phyloP scores from a whole-genome alignment of 64 coral and sea anemone genomes.

The Orbicella faveolata region DNA sequence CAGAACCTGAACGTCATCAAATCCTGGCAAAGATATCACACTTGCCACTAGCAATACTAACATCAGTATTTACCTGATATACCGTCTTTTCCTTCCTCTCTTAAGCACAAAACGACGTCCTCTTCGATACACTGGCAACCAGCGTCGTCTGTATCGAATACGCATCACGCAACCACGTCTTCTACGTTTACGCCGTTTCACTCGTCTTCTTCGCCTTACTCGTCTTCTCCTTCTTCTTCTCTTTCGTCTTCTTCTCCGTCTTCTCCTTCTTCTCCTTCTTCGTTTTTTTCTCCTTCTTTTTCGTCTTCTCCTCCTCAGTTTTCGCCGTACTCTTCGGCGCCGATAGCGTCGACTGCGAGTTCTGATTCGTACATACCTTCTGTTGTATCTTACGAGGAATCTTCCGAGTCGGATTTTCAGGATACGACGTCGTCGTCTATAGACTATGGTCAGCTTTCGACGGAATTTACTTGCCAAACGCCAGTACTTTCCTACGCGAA shows the following conservation, averaged over 20 bases:
- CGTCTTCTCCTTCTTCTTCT: background rate
- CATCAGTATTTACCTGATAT: background rate
- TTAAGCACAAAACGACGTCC: background rate
- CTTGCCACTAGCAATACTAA: background rate
- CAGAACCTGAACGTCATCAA: no score
- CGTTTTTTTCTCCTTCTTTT: background rate
- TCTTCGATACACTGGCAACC: background rate
- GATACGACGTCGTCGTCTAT: background rate
- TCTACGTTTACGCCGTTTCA: background rate
- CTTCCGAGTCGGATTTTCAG: background rate
- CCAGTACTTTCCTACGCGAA: background rate
- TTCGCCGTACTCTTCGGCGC: slow-evolving; percentile 12
- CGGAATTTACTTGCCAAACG: background rate
- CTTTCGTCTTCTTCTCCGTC: background rate
- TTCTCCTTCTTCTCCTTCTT: background rate
- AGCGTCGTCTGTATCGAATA: background rate
- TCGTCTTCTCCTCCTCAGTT: background rate
- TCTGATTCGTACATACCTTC: background rate
- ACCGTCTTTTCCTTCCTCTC: background rate
- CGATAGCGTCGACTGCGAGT: slow-evolving; percentile 1
- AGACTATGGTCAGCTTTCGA: background rate
- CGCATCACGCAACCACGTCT: slow-evolving; percentile 12
- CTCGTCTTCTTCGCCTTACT: background rate
- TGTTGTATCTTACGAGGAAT: background rate
- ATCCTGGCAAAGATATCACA: no score